Percentiles rank a stretch among this genome's conserved stretches.
phyloP scores from a whole-genome alignment of 1,140 invertebrate genomes.

The Pseudachorutes palmiensis region DNA sequence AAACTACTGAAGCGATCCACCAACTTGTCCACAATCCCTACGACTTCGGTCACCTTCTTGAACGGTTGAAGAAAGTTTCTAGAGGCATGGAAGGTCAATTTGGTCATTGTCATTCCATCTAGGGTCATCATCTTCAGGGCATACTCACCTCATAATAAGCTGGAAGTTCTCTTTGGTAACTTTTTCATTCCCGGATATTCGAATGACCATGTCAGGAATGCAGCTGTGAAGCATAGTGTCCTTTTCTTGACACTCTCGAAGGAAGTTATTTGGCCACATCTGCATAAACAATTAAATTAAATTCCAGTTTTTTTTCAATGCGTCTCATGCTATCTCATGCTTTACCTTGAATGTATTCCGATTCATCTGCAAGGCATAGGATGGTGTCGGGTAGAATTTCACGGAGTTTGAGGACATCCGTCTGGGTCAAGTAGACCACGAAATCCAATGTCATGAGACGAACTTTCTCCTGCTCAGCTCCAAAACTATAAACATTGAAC shows the following conservation, averaged over 20 bases:
- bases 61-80: constrained; percentile 23
- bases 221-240: constrained; percentile 29
- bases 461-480: constrained; percentile 6
- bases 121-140: not conserved
- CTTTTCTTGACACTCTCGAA: constrained; percentile 28
- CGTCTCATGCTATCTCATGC: too few relatives aligned
- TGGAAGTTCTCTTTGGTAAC: constrained; percentile 21
- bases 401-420: constrained; percentile 30
- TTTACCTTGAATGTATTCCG: constrained; percentile 21
- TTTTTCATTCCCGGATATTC: constrained; percentile 17
- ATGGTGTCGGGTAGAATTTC: constrained; percentile 24
- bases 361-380: constrained; percentile 20
- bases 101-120: not conserved
- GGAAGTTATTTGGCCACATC: constrained; percentile 32
- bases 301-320: constrained; percentile 2
- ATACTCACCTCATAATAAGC: constrained; percentile 27
- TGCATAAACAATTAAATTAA: constrained; percentile 8
- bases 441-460: constrained; percentile 29
- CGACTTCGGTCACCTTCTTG: constrained; percentile 28
- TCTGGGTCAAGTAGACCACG: constrained; percentile 25
- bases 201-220: constrained; percentile 31
- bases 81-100: constrained; percentile 6
- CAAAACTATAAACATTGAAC: constrained; percentile 6
- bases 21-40: constrained; percentile 28
- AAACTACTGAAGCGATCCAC: constrained; percentile 17